Conservation (phyloP, 2,888 invertebrate species). For the Latrodectus hesperus region DNA sequence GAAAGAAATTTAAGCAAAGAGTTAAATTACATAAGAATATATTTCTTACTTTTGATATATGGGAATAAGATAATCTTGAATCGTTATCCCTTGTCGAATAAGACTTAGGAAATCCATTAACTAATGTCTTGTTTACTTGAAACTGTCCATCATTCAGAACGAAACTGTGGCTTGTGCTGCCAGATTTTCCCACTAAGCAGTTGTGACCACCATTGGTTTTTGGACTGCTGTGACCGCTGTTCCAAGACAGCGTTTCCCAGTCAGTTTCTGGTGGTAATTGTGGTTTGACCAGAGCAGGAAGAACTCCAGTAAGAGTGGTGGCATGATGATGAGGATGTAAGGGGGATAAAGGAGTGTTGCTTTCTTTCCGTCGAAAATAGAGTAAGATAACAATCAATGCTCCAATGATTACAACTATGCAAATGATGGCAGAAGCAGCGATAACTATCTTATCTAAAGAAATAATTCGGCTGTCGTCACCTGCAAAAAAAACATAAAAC, state of each 20-base stretch:
- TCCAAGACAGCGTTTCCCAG: slow-evolving; percentile 92
- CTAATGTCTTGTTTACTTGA: slow-evolving; percentile 12
- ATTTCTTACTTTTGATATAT: slow-evolving; percentile 77
- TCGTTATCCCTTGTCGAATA: slow-evolving; percentile 85
- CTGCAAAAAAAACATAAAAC: background rate
- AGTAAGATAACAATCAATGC: slow-evolving; percentile 92
- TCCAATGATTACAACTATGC: slow-evolving; percentile 88
- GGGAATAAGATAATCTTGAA: slow-evolving; percentile 91
- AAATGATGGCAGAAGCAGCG: slow-evolving; percentile 93
- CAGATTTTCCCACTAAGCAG: slow-evolving; percentile 19
- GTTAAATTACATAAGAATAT: background rate
- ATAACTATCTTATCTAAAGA: slow-evolving; percentile 94
- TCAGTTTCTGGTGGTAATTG: slow-evolving; percentile 75
- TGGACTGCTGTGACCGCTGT: slow-evolving; percentile 91
- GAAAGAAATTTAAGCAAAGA: background rate
- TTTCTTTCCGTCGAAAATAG: slow-evolving; percentile 83
- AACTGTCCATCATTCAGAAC: slow-evolving; percentile 80
- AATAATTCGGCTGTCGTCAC: slow-evolving; percentile 52
- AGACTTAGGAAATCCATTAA: slow-evolving; percentile 43
- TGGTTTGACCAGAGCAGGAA: slow-evolving; percentile 7
- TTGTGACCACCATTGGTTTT: slow-evolving; percentile 89
- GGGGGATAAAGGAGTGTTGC: slow-evolving; percentile 52
- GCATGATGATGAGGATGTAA: slow-evolving; percentile 81
- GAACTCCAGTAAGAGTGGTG: background rate
- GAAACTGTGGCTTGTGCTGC: slow-evolving; percentile 62